Evolutionary conservation across 1,140 invertebrate genomes (phyloP).

Genomic region (Drepana arcuata): DNA sequence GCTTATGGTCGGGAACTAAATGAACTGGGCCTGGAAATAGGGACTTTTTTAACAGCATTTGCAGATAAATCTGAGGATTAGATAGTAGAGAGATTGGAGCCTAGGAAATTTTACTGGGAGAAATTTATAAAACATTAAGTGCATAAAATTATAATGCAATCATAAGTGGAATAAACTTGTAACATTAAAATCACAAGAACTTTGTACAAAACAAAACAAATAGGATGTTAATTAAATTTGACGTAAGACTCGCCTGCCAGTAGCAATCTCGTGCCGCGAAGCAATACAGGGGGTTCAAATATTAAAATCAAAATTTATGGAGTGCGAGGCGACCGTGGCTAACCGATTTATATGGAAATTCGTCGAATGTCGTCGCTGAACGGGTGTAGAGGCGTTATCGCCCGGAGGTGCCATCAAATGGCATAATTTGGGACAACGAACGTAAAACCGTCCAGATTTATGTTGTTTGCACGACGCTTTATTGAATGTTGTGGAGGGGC

Average conservation of each 20-base stretch:
- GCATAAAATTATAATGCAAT: too few species aligned
- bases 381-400: constrained; percentile 29
- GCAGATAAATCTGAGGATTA: constrained; percentile 35
- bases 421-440: constrained; percentile 60
- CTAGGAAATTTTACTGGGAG: too few species aligned
- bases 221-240: too few species aligned
- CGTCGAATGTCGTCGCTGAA: constrained; percentile 40
- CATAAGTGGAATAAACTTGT: too few species aligned
- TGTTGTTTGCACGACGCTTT: constrained; percentile 50
- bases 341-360: constrained; percentile 67
- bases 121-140: too few species aligned
- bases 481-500: constrained; percentile 52
- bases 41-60: constrained; percentile 43
- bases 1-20: constrained; percentile 56
- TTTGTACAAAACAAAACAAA: too few species aligned
- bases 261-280: not conserved
- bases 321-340: constrained; percentile 44
- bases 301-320: constrained; percentile 68
- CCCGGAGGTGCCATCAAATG: constrained; percentile 56
- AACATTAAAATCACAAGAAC: too few species aligned
- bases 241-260: too few species aligned
- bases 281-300: constrained; percentile 28
- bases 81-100: too few species aligned
- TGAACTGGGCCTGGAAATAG: constrained; percentile 53
- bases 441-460: constrained; percentile 58